Base-by-base conservation (phyloP, 1,140 invertebrate species). In the Saccostrea cuccullata region DNA sequence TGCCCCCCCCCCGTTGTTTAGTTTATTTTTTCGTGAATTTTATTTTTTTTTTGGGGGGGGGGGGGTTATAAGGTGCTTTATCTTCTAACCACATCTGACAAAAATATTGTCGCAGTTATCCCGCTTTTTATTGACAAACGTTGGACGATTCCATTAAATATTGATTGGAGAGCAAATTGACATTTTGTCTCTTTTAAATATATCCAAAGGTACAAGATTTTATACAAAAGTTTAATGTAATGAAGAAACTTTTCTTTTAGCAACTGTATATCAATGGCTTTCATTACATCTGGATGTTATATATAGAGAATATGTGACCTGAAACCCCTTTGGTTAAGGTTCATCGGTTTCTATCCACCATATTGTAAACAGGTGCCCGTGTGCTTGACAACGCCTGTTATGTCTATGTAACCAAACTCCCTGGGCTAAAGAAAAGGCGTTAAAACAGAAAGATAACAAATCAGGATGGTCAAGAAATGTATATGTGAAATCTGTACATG, bases 401-500 rank as follows among this genome's bases (percentile, higher is more conserved):
- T 73, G 70, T 82, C 47, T 13, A 13, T 47, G 85, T 77, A 56
- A 77, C 73, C 73, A 56, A 55, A 73, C 70, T 56, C 30, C 55
- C 23, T 56, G 13, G 23, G 26, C 55, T 47, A 56, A 77, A 77
- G 70, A 77, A 77, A 77, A 77, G 70, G 70, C 70, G 70, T 77
- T 26, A 77, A 77, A 77, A 77, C 70, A n/a, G 13, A 40, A 13
- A 55, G 64, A 55, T 84, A 56, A 84, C 36, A 11, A 55, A 73
- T 87, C n/a, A 26, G 20, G 64, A 90, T 15, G 67, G 93, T 93
- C 92, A 93, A 92, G 84, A 91, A 89, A 87, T 94, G 94, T 91
- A 94, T 94, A 73, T 94, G 94, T 89, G 92, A 94, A 86, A 94
- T 94, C 83, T 94, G 94, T 89, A 93, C 90, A n/a, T 94, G 94